Percentiles rank a stretch among this genome's conserved stretches.
Evolutionary conservation across 2,113 vertebrate species (phyloP).

Genomic region (Chinchilla lanigera): DNA sequence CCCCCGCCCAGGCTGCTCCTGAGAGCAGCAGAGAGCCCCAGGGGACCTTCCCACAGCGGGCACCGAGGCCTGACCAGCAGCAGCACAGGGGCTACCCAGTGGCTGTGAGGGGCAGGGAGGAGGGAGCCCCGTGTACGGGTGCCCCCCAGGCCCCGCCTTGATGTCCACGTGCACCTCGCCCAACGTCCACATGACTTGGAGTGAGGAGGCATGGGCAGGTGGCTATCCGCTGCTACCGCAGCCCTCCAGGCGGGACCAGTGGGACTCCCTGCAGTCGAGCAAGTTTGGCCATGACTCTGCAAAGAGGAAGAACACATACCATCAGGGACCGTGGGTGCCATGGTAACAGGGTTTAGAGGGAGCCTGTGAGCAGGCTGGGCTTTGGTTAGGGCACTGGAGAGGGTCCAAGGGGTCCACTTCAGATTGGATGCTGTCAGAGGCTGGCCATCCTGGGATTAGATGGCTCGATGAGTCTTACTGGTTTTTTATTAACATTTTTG

Average conservation of each 20-base stretch:
- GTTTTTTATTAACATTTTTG: background rate
- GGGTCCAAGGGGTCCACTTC: background rate
- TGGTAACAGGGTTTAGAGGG: background rate
- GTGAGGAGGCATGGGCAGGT: background rate
- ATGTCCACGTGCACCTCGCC: background rate
- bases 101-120: background rate
- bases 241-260: background rate
- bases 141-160: too few species aligned
- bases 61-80: background rate
- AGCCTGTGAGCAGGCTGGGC: background rate
- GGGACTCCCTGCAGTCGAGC: fast-evolving
- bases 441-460: too few species aligned
- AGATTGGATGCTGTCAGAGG: background rate
- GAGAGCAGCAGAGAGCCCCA: background rate
- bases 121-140: background rate
- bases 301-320: fast-evolving
- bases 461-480: background rate
- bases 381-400: background rate
- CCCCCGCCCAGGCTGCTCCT: background rate
- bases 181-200: background rate
- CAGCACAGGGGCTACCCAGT: background rate
- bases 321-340: fast-evolving
- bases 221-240: fast-evolving
- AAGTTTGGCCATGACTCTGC: fast-evolving
- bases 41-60: background rate